Evolutionary conservation across 2,797 vertebrate species (phyloP).

Genomic region (Melanotaenia pygmaea): DNA sequence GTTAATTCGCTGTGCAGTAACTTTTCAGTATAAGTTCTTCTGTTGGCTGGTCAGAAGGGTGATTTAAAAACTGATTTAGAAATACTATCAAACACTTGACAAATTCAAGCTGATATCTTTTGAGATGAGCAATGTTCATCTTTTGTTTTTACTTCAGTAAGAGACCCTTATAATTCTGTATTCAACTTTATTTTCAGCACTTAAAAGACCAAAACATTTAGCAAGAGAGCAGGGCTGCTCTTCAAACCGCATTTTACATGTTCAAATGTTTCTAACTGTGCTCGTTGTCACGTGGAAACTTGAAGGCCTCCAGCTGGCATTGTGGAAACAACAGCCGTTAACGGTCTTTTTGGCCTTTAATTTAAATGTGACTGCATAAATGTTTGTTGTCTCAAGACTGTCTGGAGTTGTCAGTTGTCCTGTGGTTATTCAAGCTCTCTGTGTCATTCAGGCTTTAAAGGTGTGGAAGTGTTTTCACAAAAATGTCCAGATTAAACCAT

Average conservation of each 20-base stretch:
- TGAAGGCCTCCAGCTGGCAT: conserved; percentile 9
- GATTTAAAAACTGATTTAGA: conserved; percentile 8
- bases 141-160: background rate
- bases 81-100: background rate
- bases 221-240: conserved; percentile 1
- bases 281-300: conserved; percentile 6
- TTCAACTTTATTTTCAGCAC: conserved; percentile 25
- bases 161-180: conserved; percentile 1
- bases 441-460: conserved; percentile 22
- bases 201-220: conserved; percentile 47
- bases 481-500: conserved; percentile 60
- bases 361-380: conserved; percentile 22
- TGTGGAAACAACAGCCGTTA: background rate
- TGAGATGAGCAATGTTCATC: background rate
- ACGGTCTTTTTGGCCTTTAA: background rate
- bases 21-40: conserved; percentile 7
- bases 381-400: conserved; percentile 38
- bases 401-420: conserved; percentile 22
- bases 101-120: conserved; percentile 8
- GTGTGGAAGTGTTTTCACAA: conserved; percentile 24
- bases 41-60: conserved; percentile 6
- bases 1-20: conserved; percentile 32
- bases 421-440: conserved; percentile 18
- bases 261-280: conserved; percentile 4
- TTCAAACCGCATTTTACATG: conserved; percentile 1